phyloP scores from a whole-genome alignment of 1,140 invertebrate genomes.

The Achatina immaculata region DNA sequence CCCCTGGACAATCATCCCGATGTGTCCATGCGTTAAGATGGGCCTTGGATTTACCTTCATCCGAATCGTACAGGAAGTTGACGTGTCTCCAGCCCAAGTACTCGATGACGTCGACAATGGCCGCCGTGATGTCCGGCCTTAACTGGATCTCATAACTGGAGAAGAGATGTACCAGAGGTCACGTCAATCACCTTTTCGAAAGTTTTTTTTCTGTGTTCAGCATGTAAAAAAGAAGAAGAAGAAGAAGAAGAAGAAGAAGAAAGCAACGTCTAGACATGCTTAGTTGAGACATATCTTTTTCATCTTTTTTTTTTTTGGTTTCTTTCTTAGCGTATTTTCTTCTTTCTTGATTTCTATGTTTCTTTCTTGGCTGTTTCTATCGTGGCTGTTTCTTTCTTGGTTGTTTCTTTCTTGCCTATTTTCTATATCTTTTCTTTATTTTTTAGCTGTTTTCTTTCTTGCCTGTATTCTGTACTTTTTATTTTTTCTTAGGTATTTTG shows the following conservation, averaged over 20 bases:
- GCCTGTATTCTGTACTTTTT: neutral
- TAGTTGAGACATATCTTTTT: no score
- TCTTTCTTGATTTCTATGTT: neutral
- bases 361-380: neutral
- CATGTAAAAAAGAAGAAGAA: no score
- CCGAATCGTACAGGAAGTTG: slow-evolving; percentile 94
- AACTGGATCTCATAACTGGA: slow-evolving; percentile 72
- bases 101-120: slow-evolving; percentile 90
- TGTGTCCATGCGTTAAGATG: no score
- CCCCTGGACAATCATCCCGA: no score
- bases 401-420: neutral
- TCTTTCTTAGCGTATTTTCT: neutral
- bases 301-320: neutral
- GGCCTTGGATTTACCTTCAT: slow-evolving; percentile 88
- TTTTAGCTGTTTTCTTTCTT: neutral
- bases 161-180: neutral
- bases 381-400: neutral
- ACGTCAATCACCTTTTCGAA: no score
- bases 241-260: no score
- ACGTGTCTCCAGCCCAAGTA: slow-evolving; percentile 93
- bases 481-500: neutral
- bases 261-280: no score
- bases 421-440: neutral
- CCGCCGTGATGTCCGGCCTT: slow-evolving; percentile 91
- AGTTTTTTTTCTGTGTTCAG: no score